Base-by-base conservation (phyloP, 1,140 invertebrate species). In the Augochlora pura region DNA sequence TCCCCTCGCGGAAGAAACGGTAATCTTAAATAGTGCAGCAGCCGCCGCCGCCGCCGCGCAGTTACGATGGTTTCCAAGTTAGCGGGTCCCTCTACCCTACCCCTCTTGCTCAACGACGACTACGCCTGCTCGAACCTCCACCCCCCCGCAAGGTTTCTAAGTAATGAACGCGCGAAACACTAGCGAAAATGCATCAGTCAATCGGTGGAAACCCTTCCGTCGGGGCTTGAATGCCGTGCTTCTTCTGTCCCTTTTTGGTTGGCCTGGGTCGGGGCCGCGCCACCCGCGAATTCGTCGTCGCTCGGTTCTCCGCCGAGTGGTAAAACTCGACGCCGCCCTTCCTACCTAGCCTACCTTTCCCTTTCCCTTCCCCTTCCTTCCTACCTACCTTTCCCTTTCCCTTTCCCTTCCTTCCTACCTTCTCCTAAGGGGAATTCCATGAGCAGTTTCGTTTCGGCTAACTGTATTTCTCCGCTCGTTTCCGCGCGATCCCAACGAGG, bases 1-100 rank as follows among this genome's bases (percentile, higher is more conserved):
- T 66, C 62, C 49, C 64, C 18, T 49, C 69, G 12, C 52, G 25
- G 69, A 49, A 59, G 65, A 70, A 85, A 60, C 71, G 39, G 73
- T 76, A 77, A 81, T 87, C 77, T 82, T 83, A 82, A 86, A 72
- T 82, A 86, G 79, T 73, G 84, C 80, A 68, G 32, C n/a, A 42
- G 69, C 54, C 65, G 73, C 32, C 32, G 32, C 32, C 32, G 32
- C 32, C 32, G 32, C 32, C 32, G 32, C 32, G 32, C 32, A 32
- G 32, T 77, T 68, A 39, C 76, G 57, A 52, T 27, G 46, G 54
- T 74, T 69, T 62, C 46, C 32, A 69, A 72, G 62, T 69, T 59
- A 39, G n/a, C n/a, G n/a, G 39, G 25, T 64, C 42, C 57, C 49
- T 32, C n/a, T 27, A 32, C 49, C 42, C 42, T 42, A 42, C 42